Conservation (phyloP, 1,140 invertebrate genomes). For the Sycophaga agraensis region DNA sequence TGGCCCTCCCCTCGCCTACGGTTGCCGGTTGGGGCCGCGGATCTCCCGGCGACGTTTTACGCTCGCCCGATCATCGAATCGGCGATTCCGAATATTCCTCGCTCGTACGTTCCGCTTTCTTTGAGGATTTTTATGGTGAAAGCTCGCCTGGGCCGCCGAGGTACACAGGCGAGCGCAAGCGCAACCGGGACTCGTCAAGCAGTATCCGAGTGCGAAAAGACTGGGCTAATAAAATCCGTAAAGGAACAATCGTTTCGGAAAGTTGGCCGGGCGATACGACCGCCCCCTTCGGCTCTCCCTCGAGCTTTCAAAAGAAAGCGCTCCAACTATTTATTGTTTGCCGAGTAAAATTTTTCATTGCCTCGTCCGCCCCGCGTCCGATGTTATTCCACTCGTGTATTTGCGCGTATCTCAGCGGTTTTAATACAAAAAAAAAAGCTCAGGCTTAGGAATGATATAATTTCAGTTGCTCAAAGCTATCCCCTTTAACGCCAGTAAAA, state of each 20-base stretch:
- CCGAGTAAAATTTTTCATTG: no score
- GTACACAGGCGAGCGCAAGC: no score
- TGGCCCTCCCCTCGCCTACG: no score
- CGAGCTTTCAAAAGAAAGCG: not conserved
- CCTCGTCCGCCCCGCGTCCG: no score
- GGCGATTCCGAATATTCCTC: constrained; percentile 27
- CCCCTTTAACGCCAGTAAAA: no score
- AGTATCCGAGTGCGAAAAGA: constrained; percentile 16
- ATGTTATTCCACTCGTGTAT: no score
- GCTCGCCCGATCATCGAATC: constrained; percentile 26
- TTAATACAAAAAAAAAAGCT: no score
- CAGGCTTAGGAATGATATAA: no score
- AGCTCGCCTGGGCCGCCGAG: not conserved
- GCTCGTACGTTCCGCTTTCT: constrained; percentile 24
- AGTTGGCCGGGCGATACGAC: not conserved
- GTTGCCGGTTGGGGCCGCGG: no score
- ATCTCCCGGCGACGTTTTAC: constrained; percentile 27
- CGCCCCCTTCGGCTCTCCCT: not conserved
- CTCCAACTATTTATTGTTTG: no score
- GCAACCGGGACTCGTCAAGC: not conserved
- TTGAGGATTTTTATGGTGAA: constrained; percentile 22
- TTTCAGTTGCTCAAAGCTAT: no score
- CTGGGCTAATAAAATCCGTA: constrained; percentile 14
- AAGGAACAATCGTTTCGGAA: constrained; percentile 6
- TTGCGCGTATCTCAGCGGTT: no score